Conservation (phyloP, 1,140 invertebrate genomes). For the Plodia interpunctella region DNA sequence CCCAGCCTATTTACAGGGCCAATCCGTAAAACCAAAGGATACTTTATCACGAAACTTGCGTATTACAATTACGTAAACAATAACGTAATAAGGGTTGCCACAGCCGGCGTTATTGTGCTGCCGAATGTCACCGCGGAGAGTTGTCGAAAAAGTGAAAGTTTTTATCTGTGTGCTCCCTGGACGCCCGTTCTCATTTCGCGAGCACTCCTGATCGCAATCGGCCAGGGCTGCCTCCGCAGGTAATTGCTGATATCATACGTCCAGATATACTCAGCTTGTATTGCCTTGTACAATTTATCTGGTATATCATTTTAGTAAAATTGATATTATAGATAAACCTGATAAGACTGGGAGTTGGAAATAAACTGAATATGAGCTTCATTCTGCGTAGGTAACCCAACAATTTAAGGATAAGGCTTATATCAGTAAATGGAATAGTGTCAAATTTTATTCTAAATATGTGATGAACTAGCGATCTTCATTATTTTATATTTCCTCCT, state of each 20-base stretch:
- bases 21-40: background rate
- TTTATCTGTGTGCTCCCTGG: constrained; percentile 62
- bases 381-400: background rate
- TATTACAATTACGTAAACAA: constrained; percentile 47
- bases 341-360: background rate
- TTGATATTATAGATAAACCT: background rate
- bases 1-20: too few relatives aligned
- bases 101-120: constrained; percentile 43
- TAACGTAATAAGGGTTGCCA: constrained; percentile 48
- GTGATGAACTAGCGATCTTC: too few relatives aligned
- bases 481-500: too few relatives aligned
- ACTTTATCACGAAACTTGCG: constrained; percentile 35
- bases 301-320: background rate
- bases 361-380: background rate
- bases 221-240: constrained; percentile 40
- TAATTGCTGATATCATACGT: constrained; percentile 37
- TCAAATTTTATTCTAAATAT: too few relatives aligned
- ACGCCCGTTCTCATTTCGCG: constrained; percentile 60
- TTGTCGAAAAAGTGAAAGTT: constrained; percentile 69
- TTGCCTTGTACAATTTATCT: background rate
- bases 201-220: constrained; percentile 59
- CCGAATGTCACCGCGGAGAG: constrained; percentile 56
- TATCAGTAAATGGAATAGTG: too few relatives aligned
- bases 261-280: constrained; percentile 26
- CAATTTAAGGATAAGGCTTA: too few relatives aligned